Evolutionary conservation across 2,888 invertebrate species (phyloP).

Genomic region (Cryptus viduatorius): DNA sequence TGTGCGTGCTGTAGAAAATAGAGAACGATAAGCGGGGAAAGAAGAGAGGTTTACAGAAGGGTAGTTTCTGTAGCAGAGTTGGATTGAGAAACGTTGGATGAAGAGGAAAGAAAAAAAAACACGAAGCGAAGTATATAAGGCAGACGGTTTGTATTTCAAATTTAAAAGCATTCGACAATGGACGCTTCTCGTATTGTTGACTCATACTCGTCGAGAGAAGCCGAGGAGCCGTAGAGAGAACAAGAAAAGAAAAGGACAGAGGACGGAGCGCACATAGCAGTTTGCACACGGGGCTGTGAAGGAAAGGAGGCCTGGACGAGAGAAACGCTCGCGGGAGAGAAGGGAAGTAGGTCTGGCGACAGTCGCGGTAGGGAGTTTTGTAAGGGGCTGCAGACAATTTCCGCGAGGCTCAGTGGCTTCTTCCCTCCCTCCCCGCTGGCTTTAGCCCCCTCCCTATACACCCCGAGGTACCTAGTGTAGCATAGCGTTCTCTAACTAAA

Average conservation of each 20-base stretch:
- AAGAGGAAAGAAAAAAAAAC: conserved; percentile 38
- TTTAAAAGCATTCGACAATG: conserved; percentile 85
- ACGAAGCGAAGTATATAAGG: conserved; percentile 70
- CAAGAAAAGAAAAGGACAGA: conserved; percentile 67
- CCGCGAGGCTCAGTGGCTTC: conserved; percentile 81
- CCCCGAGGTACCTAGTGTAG: conserved; percentile 13
- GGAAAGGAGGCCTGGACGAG: conserved; percentile 43
- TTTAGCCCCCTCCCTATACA: conserved; percentile 1
- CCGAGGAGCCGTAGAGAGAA: conserved; percentile 47
- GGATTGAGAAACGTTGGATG: conserved; percentile 47
- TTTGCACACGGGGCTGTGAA: conserved; percentile 40
- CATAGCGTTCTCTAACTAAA: conserved; percentile 12
- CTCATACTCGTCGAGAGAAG: conserved; percentile 72
- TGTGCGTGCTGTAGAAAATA: conserved; percentile 44
- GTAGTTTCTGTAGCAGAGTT: conserved; percentile 44
- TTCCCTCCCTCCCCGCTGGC: conserved; percentile 48
- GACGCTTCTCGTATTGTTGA: conserved; percentile 82
- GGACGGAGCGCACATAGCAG: conserved; percentile 56
- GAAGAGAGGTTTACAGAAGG: conserved; percentile 16
- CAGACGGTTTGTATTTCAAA: conserved; percentile 84
- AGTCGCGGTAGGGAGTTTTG: conserved; percentile 77
- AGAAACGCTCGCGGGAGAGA: conserved; percentile 29
- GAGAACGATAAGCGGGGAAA: conserved; percentile 32
- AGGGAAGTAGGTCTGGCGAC: conserved; percentile 66
- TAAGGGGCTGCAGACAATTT: conserved; percentile 83